Evolutionary conservation across 2,888 invertebrate species (phyloP).

Genomic region (Euclidia mi): DNA sequence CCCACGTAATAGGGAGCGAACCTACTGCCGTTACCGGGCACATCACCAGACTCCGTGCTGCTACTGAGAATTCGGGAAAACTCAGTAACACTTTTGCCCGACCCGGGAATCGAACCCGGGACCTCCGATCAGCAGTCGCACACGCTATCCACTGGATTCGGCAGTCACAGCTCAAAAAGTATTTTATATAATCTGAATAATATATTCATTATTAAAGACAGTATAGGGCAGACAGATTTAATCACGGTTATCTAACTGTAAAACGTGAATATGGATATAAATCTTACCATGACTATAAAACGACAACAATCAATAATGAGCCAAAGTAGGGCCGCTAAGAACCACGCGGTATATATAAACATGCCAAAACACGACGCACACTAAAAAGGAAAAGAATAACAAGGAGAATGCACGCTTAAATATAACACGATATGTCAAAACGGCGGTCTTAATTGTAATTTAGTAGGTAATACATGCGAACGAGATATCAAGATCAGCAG

Average conservation of each 20-base stretch:
- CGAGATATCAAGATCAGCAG: slow-evolving; percentile 74
- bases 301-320: slow-evolving; percentile 31
- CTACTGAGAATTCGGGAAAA: too few relatives aligned
- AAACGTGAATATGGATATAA: neutral
- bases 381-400: slow-evolving; percentile 45
- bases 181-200: too few relatives aligned
- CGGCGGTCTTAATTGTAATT: slow-evolving; percentile 77
- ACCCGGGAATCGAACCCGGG: too few relatives aligned
- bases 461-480: slow-evolving; percentile 71
- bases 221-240: too few relatives aligned
- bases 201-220: too few relatives aligned
- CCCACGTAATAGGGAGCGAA: too few relatives aligned
- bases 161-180: too few relatives aligned
- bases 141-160: too few relatives aligned
- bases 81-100: too few relatives aligned
- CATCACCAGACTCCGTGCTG: too few relatives aligned
- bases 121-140: too few relatives aligned
- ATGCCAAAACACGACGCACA: slow-evolving; percentile 49
- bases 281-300: slow-evolving; percentile 7
- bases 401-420: slow-evolving; percentile 45
- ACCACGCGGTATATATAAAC: slow-evolving; percentile 30
- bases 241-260: slow-evolving; percentile 6
- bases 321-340: slow-evolving; percentile 22
- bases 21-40: too few relatives aligned
- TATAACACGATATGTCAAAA: slow-evolving; percentile 72